Percentiles rank a stretch among this genome's conserved stretches.
Conservation (phyloP, 2,888 invertebrate species). For the Meloe dianella region DNA sequence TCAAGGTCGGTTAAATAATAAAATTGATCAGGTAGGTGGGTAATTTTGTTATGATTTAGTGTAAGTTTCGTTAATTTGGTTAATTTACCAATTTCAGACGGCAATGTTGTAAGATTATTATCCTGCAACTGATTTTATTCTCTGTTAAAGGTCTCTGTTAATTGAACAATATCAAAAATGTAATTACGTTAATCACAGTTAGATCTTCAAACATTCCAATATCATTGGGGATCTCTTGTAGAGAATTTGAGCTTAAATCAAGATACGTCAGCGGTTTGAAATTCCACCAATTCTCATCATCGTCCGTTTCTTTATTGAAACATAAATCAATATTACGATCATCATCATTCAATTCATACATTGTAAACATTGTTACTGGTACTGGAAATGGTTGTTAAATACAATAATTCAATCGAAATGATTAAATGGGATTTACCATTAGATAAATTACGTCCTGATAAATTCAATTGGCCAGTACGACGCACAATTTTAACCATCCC, state of each 20-base stretch:
- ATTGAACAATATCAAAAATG: neutral
- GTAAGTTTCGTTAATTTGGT: slow-evolving; percentile 71
- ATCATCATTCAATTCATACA: slow-evolving; percentile 71
- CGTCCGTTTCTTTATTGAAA: slow-evolving; percentile 62
- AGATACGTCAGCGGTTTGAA: slow-evolving; percentile 77
- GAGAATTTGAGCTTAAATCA: slow-evolving; percentile 77
- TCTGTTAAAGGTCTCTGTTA: no score
- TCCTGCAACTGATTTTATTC: slow-evolving; percentile 74
- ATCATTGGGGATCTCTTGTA: slow-evolving; percentile 69
- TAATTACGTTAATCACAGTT: slow-evolving; percentile 70
- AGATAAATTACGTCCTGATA: slow-evolving; percentile 75
- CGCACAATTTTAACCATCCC: slow-evolving; percentile 80
- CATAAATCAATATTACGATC: slow-evolving; percentile 67
- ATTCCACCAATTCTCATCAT: slow-evolving; percentile 78
- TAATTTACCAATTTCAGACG: slow-evolving; percentile 75
- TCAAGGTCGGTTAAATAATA: slow-evolving; percentile 74
- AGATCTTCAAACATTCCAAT: slow-evolving; percentile 72
- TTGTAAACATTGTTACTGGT: slow-evolving; percentile 75
- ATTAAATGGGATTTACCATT: slow-evolving; percentile 64
- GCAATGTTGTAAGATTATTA: slow-evolving; percentile 76
- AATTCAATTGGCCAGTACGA: slow-evolving; percentile 79
- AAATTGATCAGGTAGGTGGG: slow-evolving; percentile 68
- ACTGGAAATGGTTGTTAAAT: slow-evolving; percentile 60
- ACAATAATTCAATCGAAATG: neutral
- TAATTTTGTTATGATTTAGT: slow-evolving; percentile 73